phyloP scores from a whole-genome alignment of 2,797 vertebrate genomes.

The Pseudochirops cupreus region DNA sequence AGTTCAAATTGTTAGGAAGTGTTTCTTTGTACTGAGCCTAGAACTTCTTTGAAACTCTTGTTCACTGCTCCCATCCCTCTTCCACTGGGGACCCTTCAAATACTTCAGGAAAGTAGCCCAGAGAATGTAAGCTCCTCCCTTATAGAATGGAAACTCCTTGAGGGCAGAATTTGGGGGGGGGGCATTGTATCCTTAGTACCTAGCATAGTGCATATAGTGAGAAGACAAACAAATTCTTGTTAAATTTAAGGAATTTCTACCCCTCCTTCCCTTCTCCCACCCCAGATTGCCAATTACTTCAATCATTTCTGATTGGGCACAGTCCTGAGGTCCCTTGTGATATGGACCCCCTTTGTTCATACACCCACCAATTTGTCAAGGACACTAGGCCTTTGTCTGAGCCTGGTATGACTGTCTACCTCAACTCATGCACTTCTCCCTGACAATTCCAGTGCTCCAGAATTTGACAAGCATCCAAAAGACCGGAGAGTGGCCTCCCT shows the following conservation, averaged over 20 bases:
- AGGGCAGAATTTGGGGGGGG: not conserved
- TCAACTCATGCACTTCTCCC: accelerated
- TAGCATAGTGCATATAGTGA: not conserved
- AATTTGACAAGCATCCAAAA: not conserved
- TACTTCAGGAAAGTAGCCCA: not conserved
- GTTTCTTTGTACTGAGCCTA: not conserved
- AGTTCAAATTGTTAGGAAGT: not conserved
- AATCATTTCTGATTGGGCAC: not conserved
- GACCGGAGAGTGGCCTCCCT: not conserved
- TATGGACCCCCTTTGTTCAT: not conserved
- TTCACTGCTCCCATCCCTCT: not conserved
- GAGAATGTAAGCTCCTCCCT: not conserved
- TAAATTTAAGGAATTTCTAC: not conserved
- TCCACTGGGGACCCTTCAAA: not conserved
- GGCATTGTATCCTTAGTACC: not conserved
- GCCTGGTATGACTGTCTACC: no score
- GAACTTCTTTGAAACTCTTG: not conserved
- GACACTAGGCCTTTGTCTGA: not conserved
- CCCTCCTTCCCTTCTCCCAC: not conserved
- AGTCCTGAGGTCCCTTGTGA: no score
- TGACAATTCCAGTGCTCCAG: not conserved
- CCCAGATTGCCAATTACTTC: not conserved
- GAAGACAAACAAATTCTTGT: not conserved
- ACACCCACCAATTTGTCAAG: not conserved
- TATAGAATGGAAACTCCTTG: not conserved